Percentiles rank a stretch among this genome's conserved stretches.
Evolutionary conservation across 2,113 vertebrate species (phyloP).

Genomic region (Podarcis raffonei): DNA sequence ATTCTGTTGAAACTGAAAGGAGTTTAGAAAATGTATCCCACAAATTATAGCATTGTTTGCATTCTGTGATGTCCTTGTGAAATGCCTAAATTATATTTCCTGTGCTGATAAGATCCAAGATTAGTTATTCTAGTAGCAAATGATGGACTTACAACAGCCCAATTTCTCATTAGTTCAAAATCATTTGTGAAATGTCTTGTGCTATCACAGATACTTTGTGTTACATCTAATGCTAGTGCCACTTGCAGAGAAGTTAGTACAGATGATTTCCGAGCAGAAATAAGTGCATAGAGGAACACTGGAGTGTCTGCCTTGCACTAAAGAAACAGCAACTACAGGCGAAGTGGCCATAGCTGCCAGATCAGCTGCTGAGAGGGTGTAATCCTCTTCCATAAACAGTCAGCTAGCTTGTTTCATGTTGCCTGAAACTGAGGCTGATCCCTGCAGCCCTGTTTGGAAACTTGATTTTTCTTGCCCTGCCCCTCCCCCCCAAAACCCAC

Average conservation of each 20-base stretch:
- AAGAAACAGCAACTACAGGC: background rate
- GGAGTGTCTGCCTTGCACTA: background rate
- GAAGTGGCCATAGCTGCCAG: constrained; percentile 10
- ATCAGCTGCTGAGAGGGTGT: constrained; percentile 11
- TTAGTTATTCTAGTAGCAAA: background rate
- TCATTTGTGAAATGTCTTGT: background rate
- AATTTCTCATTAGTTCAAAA: background rate
- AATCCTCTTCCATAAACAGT: background rate
- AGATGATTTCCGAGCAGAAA: background rate
- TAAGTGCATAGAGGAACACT: background rate
- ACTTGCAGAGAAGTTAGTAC: background rate
- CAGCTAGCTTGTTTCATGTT: constrained; percentile 21
- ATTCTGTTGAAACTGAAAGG: background rate
- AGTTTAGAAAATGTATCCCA: background rate
- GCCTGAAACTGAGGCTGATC: constrained; percentile 33
- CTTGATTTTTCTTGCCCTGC: background rate
- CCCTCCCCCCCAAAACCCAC: background rate
- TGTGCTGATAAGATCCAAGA: background rate
- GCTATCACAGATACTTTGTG: background rate
- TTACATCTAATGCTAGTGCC: background rate
- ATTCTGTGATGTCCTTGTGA: background rate
- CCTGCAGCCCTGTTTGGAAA: constrained; percentile 21
- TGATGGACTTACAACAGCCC: background rate
- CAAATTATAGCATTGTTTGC: background rate
- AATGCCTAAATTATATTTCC: background rate